Evolutionary conservation across 2,888 invertebrate genomes (phyloP), one percentile per base, ranked within the genome.

Genomic region (Cistogaster globosa): DNA sequence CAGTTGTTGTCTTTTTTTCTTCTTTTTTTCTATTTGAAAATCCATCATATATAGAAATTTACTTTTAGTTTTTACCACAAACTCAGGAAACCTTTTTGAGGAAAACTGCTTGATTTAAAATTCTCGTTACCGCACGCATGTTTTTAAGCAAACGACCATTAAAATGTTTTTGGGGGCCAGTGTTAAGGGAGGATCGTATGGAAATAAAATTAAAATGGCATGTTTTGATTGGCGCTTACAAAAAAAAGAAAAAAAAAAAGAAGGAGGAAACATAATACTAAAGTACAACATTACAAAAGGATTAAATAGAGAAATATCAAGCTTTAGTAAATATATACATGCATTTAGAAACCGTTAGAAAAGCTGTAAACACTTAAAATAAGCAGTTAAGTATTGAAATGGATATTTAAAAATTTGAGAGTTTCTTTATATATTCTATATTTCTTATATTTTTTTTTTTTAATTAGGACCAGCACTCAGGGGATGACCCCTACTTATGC

Each of bases 51-150:
- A 68, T 42, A 69, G 60, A 69, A 77, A 71, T 71, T 71, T 62
- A 51, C 38, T 62, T 32, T 32, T 71, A 55, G 82, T 77, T 77
- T 69, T 71, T 71, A 72, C 65, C 82, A 72, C 65, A 5, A 77
- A 76, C 65, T 65, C 32, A 51, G 76, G 53, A 72, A 83, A 77
- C 32, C 58, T 71, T 77, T 65, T 77, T 48, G 22, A 53, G n/a
- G 72, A 77, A 53, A 83, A 26, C 26, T 75, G 58, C 38, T 76
- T 63, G 69, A 76, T 82, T 58, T 76, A 18, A 38, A 83, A 83
- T 65, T 65, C 76, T 71, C n/a, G 20, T 76, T 71, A 82, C 82
- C 76, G 75, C 71, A 71, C n/a, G 72, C 51, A 42, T 7, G 42
- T 12, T 58, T 65, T 71, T 58, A 77, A 77, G 65, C 32, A 76